Evolutionary conservation across 2,797 vertebrate species (phyloP), one percentile per base, ranked within the genome.

Genomic region (Microctenopoma lineatum): DNA sequence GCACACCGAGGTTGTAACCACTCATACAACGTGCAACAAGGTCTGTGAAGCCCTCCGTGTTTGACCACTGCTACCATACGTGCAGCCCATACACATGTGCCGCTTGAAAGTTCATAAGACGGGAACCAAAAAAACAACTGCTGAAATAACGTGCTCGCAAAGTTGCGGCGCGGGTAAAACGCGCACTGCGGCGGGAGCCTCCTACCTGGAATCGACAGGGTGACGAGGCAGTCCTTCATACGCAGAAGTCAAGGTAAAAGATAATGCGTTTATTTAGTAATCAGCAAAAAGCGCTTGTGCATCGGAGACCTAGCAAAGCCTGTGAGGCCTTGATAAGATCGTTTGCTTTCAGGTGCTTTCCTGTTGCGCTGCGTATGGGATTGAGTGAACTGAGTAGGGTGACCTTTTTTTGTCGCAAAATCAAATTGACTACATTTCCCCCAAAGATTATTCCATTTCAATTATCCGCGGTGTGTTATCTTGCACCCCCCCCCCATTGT

Each of bases 301-400:
- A 84, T 89, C 86, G 88, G 87, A 92, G 93, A 94, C 93, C 90
- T 91, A 89, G 80, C 87, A 91, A 94, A 86, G 92, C 83, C 85
- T 81, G 83, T 48, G 83, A 83, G 84, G 91, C 80, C 90, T 86
- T 89, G 94, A 94, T 96, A 95, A 93, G 91, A 95, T 95, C 85
- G 86, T 95, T 96, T 95, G 88, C 93, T 96, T 94, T 96, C 93
- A 93, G 84, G 81, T 96, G 87, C 95, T 95, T 95, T 90, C 86
- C 80, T 86, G 85, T 90, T 90, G 79, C 92, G 86, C 92, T 86
- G 80, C 89, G 58, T 86, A 89, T 85, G 86, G 90, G 89, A 87
- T 93, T 79, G 89, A 94, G 90, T 94, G 95, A 96, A 95, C 95
- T 96, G 94, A 96, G 95, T 92, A 90, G 89, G 85, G 84, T 95